Evolutionary conservation across 2,888 invertebrate genomes (phyloP).

Genomic region (Acanthacorydalis orientalis): DNA sequence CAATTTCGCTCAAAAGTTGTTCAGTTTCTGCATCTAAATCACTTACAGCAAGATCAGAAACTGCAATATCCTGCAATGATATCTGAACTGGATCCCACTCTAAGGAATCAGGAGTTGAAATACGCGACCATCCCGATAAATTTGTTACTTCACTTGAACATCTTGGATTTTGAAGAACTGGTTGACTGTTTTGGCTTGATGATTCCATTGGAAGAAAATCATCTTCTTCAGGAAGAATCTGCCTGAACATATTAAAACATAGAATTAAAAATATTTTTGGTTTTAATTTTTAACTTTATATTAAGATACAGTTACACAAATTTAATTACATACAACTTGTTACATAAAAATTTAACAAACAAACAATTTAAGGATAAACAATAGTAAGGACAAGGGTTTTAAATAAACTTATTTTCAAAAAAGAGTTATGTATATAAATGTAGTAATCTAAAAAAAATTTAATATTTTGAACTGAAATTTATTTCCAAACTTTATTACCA

Average conservation of each 20-base stretch:
- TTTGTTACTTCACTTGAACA: slow-evolving; percentile 10
- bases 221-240: slow-evolving; percentile 12
- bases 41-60: slow-evolving; percentile 28
- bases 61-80: slow-evolving; percentile 17
- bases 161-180: neutral
- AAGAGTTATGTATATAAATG: neutral
- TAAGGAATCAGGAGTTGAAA: slow-evolving; percentile 46
- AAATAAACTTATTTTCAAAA: too few species aligned
- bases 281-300: neutral
- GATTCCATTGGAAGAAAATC: slow-evolving; percentile 5
- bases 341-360: too few species aligned
- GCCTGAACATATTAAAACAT: slow-evolving; percentile 8
- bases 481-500: neutral
- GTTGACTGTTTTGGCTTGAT: slow-evolving; percentile 5
- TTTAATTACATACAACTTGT: too few species aligned
- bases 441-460: too few species aligned
- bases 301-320: too few species aligned
- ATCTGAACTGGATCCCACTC: slow-evolving; percentile 49
- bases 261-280: neutral
- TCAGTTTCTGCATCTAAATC: slow-evolving; percentile 47
- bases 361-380: neutral
- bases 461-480: neutral
- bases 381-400: neutral
- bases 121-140: slow-evolving; percentile 38
- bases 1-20: slow-evolving; percentile 46